phyloP scores from a whole-genome alignment of 1,140 invertebrate genomes.

The Sycobia sp. region DNA sequence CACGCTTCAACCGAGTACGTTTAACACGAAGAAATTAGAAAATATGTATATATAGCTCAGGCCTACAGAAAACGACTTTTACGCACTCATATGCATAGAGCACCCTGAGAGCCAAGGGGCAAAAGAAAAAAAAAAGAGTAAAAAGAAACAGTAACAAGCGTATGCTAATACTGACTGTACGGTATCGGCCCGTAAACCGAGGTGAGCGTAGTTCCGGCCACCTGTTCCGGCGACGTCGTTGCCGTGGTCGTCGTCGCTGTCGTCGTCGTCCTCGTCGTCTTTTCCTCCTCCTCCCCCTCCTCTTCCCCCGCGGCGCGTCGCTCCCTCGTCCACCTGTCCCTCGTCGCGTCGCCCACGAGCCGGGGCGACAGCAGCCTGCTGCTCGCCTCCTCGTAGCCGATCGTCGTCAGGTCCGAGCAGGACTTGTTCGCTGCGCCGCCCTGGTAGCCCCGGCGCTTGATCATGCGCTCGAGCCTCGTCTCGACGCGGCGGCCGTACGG shows the following conservation, averaged over 20 bases:
- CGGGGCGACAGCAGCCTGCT: constrained; percentile 45
- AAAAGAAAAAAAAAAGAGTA: not conserved
- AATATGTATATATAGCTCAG: no score
- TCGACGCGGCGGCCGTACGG: constrained; percentile 1
- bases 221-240: constrained; percentile 42
- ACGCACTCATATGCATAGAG: no score
- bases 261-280: constrained; percentile 13
- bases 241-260: no score
- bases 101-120: no score
- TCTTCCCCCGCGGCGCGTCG: no score
- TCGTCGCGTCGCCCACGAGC: constrained; percentile 39
- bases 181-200: constrained; percentile 67
- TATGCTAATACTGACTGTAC: constrained; percentile 69
- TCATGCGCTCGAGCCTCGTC: constrained; percentile 25
- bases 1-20: no score
- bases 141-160: no score
- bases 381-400: constrained; percentile 39
- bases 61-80: no score
- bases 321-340: constrained; percentile 1
- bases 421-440: constrained; percentile 42
- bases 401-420: constrained; percentile 38
- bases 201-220: constrained; percentile 60
- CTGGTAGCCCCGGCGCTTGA: not conserved
- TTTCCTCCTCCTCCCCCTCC: no score
- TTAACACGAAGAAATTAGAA: no score